Conservation (phyloP, 2,888 invertebrate species). For the Nomada fabriciana region DNA sequence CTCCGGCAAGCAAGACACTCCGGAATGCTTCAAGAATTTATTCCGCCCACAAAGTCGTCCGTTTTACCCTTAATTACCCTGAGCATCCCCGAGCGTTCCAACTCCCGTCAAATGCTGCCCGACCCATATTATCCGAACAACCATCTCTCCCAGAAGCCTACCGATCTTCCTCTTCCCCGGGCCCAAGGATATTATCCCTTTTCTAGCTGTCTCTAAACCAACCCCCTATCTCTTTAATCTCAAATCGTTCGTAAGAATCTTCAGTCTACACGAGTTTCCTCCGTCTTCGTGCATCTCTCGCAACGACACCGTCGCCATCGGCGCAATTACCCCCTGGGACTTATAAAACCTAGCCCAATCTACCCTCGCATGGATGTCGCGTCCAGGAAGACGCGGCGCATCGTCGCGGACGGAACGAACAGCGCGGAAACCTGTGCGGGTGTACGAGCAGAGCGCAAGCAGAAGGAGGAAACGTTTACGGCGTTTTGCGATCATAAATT, state of each 20-base stretch:
- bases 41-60: no score
- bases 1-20: no score
- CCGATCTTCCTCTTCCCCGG: background rate
- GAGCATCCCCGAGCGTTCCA: no score
- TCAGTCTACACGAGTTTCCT: background rate
- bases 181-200: no score
- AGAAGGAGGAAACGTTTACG: conserved; percentile 40
- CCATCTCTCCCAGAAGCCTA: background rate
- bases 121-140: no score
- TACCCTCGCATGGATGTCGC: background rate
- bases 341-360: conserved; percentile 27
- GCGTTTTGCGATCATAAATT: conserved; percentile 76
- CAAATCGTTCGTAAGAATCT: conserved; percentile 18
- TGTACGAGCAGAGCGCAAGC: background rate
- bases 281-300: conserved; percentile 20
- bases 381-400: background rate
- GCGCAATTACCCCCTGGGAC: background rate
- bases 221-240: conserved; percentile 31
- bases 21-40: no score
- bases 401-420: background rate
- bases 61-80: no score
- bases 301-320: conserved; percentile 22
- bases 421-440: conserved; percentile 8
- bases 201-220: no score
- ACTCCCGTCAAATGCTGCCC: no score